These are phyloP conservation scores for Craniophora ligustri DNA, from an alignment of 2,888 invertebrate species.

Conservation along the genomic window DNA sequence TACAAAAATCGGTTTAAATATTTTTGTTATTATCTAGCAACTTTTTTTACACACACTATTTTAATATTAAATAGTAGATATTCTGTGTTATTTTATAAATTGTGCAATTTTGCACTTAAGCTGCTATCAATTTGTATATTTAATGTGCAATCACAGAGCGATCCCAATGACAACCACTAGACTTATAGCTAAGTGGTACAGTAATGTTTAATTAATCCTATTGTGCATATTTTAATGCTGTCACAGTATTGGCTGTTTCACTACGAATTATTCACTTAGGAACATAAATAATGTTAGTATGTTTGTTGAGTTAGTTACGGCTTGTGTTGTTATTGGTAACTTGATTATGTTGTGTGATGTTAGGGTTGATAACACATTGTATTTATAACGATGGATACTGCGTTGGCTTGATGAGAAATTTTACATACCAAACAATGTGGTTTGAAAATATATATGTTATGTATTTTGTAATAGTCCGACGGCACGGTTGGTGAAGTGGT, in stretches of 20 bases:
- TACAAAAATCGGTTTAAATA: no score
- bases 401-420: no score
- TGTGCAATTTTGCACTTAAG: no score
- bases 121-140: no score
- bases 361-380: neutral
- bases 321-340: neutral
- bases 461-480: no score
- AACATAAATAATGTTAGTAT: conserved; percentile 1
- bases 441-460: no score
- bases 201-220: conserved; percentile 33
- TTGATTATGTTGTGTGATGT: neutral
- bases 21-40: no score
- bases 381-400: neutral
- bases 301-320: neutral
- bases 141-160: conserved; percentile 8
- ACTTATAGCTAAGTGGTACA: conserved; percentile 9
- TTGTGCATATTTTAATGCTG: conserved; percentile 18
- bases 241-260: conserved; percentile 3
- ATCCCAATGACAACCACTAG: conserved; percentile 18
- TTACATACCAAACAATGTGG: no score
- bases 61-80: no score
- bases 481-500: no score
- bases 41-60: no score
- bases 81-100: no score
- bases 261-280: neutral